phyloP scores from a whole-genome alignment of 2,888 invertebrate species.

The Fragum sueziense region DNA sequence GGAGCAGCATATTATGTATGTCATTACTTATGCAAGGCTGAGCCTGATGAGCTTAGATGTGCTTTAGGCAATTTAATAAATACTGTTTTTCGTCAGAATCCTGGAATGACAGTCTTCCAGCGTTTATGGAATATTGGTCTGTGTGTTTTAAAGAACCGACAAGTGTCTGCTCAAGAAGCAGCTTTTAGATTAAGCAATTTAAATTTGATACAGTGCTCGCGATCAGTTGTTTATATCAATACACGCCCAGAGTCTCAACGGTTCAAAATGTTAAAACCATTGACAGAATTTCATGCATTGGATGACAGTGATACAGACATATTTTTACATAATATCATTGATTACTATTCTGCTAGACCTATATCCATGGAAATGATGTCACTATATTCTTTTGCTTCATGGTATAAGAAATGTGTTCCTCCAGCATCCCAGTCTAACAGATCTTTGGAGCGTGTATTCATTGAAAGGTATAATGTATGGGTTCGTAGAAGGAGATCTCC shows the following conservation, averaged over 20 bases:
- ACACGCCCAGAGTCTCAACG: slow-evolving; percentile 24
- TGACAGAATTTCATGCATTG: background rate
- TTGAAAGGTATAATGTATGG: slow-evolving; percentile 28
- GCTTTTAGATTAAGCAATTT: slow-evolving; percentile 39
- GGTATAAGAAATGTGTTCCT: slow-evolving; percentile 31
- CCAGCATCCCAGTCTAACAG: background rate
- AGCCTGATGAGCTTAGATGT: slow-evolving; percentile 42
- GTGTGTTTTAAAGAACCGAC: slow-evolving; percentile 43
- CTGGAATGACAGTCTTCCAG: background rate
- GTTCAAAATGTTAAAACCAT: slow-evolving; percentile 24
- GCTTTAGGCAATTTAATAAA: slow-evolving; percentile 32
- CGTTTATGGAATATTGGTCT: slow-evolving; percentile 37
- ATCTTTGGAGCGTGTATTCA: background rate
- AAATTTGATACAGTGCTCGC: slow-evolving; percentile 25
- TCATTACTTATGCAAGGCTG: slow-evolving; percentile 38
- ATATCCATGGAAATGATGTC: background rate
- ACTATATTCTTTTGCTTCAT: slow-evolving; percentile 31
- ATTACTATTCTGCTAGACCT: slow-evolving; percentile 42
- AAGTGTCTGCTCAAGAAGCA: slow-evolving; percentile 48
- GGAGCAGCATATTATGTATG: slow-evolving; percentile 53
- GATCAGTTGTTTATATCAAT: slow-evolving; percentile 32
- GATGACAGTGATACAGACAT: slow-evolving; percentile 27
- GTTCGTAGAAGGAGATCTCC: background rate
- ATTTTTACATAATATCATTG: slow-evolving; percentile 32
- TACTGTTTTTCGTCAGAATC: slow-evolving; percentile 18